phyloP scores from a whole-genome alignment of 2,797 vertebrate genomes.

The Octomys mimax region DNA sequence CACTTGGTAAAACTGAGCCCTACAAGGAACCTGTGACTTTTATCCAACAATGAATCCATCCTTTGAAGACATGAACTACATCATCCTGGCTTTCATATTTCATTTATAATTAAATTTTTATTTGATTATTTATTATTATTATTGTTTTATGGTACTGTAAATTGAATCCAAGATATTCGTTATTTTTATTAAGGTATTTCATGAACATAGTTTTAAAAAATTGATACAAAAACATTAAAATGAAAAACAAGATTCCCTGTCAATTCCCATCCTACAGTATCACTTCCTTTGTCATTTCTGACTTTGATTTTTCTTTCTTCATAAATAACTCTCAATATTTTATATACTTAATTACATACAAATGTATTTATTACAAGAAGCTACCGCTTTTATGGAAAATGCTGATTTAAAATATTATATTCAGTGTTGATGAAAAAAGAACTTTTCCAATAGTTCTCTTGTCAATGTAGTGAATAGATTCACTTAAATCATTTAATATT shows the following conservation, averaged over 20 bases:
- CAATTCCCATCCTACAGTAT: neutral
- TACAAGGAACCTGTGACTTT: neutral
- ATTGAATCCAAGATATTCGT: neutral
- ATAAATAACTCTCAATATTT: neutral
- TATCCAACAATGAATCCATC: neutral
- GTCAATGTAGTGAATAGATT: neutral
- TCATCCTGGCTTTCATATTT: neutral
- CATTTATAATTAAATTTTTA: neutral
- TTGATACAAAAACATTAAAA: neutral
- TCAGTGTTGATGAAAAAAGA: neutral
- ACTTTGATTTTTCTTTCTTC: neutral
- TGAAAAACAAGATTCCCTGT: neutral
- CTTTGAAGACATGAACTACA: neutral
- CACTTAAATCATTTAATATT: conserved; percentile 18
- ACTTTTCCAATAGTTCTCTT: neutral
- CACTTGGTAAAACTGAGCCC: neutral
- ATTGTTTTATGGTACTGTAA: neutral
- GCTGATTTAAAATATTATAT: neutral
- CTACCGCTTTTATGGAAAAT: neutral
- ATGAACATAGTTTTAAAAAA: neutral
- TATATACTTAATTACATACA: neutral
- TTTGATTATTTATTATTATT: neutral
- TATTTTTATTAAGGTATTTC: neutral
- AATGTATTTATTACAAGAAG: neutral
- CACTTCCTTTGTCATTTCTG: neutral